Conservation (phyloP, 1,140 invertebrate genomes). For the Leguminivora glycinivorella region DNA sequence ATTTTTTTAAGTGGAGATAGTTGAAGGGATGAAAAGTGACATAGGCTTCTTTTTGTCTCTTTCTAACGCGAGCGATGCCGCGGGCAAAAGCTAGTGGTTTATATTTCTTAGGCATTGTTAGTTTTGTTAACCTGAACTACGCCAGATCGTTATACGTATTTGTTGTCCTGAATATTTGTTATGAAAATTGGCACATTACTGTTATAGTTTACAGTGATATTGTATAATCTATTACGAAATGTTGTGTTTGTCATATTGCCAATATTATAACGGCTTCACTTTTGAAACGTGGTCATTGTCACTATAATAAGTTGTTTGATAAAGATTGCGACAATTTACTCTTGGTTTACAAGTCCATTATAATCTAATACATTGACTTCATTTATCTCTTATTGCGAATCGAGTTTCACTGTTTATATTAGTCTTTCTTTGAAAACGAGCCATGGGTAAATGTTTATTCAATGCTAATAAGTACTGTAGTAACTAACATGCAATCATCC, state of each 20-base stretch:
- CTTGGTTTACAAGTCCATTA: neutral
- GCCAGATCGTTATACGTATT: neutral
- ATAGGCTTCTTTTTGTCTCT: too few relatives aligned
- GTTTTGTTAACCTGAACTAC: conserved; percentile 1
- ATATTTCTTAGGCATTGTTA: neutral
- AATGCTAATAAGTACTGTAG: too few relatives aligned
- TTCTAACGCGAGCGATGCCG: too few relatives aligned
- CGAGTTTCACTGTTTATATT: neutral
- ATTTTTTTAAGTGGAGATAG: too few relatives aligned
- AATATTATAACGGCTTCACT: conserved; percentile 7
- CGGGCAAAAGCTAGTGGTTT: too few relatives aligned
- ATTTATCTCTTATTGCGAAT: neutral
- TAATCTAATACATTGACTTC: neutral
- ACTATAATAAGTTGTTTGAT: conserved; percentile 5
- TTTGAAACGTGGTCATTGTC: conserved; percentile 18
- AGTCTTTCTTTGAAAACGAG: neutral
- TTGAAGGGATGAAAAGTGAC: too few relatives aligned
- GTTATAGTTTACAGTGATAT: neutral
- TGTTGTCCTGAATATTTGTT: conserved; percentile 5
- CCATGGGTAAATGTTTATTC: neutral
- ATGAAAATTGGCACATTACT: conserved; percentile 6
- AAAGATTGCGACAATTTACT: conserved; percentile 3
- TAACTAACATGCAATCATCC: too few relatives aligned
- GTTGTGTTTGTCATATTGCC: conserved; percentile 14
- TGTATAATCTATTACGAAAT: conserved; percentile 19